Percentiles rank a stretch among this genome's conserved stretches.
Evolutionary conservation across 2,888 invertebrate genomes (phyloP).

Genomic region (Zelleria hepariella): DNA sequence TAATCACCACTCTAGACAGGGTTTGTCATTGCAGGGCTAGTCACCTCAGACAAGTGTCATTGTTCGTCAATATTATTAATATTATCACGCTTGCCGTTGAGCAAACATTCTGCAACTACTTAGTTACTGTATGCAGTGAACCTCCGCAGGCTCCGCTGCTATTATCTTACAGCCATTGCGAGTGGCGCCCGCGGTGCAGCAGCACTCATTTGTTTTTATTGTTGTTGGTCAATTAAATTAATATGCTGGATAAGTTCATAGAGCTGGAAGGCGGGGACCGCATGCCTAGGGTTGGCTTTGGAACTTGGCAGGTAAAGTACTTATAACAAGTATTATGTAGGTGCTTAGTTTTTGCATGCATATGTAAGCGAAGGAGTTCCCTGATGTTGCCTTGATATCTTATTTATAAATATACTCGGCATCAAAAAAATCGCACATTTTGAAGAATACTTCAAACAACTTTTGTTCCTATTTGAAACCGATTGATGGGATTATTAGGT

Average conservation of each 20-base stretch:
- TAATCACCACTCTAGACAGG: too few species aligned
- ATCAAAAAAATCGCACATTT: too few species aligned
- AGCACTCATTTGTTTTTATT: background rate
- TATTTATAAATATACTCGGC: too few species aligned
- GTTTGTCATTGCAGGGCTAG: too few species aligned
- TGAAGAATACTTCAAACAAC: too few species aligned
- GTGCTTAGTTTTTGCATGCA: background rate
- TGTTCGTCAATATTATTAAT: too few species aligned
- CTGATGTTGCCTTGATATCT: too few species aligned
- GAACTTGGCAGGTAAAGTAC: slow-evolving; percentile 81
- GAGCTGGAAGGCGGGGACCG: slow-evolving; percentile 64
- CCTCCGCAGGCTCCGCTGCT: background rate
- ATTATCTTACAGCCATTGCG: background rate
- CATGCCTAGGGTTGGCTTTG: slow-evolving; percentile 82
- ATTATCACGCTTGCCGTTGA: background rate
- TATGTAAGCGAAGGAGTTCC: background rate
- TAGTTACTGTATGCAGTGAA: background rate
- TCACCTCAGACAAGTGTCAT: too few species aligned
- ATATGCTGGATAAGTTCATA: slow-evolving; percentile 45
- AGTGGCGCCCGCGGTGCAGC: background rate
- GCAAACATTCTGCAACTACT: background rate
- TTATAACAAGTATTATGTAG: slow-evolving; percentile 12
- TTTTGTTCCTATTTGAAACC: too few species aligned
- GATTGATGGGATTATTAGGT: too few species aligned
- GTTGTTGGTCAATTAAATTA: slow-evolving; percentile 6